Base-by-base conservation (phyloP, 2,888 invertebrate genomes). In the Phlogophora meticulosa region DNA sequence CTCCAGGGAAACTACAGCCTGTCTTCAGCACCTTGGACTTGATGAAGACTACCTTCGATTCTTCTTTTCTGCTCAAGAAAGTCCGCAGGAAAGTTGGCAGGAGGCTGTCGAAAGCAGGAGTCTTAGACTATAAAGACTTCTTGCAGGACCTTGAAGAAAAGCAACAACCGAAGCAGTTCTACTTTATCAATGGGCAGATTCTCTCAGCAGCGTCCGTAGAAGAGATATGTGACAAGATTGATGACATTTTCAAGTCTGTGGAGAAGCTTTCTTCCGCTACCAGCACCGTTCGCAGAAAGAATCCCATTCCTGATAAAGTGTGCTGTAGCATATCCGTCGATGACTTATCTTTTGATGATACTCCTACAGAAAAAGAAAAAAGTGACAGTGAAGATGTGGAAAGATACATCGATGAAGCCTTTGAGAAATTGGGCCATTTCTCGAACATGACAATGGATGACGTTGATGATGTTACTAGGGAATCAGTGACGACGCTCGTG, bases 211-310 rank as follows among this genome's bases (percentile, higher is more conserved):
- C 82, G 0, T 94, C 94, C 0, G 90, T 94, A 0, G 94, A 94
- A 74, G 90, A 92, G 1, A 93, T 94, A 9, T 94, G 94, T 55
- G 86, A 88, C 13, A 88, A 88, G 61, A 94, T 94, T 15, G 95
- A 95, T 49, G 89, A 92, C 7, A 88, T 95, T 1, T 95, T 95
- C 77, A 92, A 90, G 72, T 94, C 95, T 2, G 90, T 95, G 3
- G 94, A 95, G 17, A 92, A 92, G 48, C 75, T 95, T 0, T 90
- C 87, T 13, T 89, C 91, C 0, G 89, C 90, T 4, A 91, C 92
- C 0, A 91, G 91, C 24, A 91, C 93, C 0, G 64, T 91, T 0
- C 83, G 87, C 4, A 73, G 36, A 7, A 88, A 87, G 43, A 88
- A 84, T 20, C 55, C 68, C 2, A 36, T 91, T 3, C 92, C 93